These are phyloP conservation scores for Beris chalybata DNA, from an alignment of 2,888 invertebrate genomes.

Conservation along the genomic window DNA sequence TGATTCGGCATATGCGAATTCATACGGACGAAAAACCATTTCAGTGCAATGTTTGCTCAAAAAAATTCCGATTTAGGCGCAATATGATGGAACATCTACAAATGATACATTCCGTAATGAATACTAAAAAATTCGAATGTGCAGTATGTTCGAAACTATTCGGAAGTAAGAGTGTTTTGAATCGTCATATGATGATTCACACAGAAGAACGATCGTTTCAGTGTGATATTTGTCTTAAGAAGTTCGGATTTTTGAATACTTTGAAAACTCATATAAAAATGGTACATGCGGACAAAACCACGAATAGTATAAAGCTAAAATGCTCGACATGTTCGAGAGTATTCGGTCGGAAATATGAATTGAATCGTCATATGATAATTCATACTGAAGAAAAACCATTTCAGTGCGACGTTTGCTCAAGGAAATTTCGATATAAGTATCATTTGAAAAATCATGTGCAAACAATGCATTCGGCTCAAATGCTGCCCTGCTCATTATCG, in stretches of 20 bases:
- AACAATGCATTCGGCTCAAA: background rate
- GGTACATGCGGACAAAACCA: background rate
- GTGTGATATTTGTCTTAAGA: slow-evolving; percentile 7
- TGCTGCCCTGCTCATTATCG: no score
- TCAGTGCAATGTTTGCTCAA: slow-evolving; percentile 7
- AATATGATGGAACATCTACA: slow-evolving; percentile 10
- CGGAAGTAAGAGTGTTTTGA: background rate
- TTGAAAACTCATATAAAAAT: slow-evolving; percentile 13
- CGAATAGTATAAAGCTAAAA: background rate
- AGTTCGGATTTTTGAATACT: slow-evolving; percentile 10
- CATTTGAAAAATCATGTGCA: background rate
- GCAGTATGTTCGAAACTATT: slow-evolving; percentile 11
- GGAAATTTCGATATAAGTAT: background rate
- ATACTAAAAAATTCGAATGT: background rate
- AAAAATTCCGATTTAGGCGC: slow-evolving; percentile 14
- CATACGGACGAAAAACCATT: background rate
- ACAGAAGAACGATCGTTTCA: background rate
- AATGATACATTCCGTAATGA: background rate
- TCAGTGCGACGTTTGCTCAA: slow-evolving; percentile 3
- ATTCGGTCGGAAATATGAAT: background rate
- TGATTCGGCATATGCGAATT: background rate
- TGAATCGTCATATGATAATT: slow-evolving; percentile 2
- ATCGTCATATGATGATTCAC: slow-evolving; percentile 9
- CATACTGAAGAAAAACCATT: background rate
- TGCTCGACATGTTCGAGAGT: slow-evolving; percentile 5